Base-by-base conservation (phyloP, 1,140 invertebrate species). In the Patella vulgata region DNA sequence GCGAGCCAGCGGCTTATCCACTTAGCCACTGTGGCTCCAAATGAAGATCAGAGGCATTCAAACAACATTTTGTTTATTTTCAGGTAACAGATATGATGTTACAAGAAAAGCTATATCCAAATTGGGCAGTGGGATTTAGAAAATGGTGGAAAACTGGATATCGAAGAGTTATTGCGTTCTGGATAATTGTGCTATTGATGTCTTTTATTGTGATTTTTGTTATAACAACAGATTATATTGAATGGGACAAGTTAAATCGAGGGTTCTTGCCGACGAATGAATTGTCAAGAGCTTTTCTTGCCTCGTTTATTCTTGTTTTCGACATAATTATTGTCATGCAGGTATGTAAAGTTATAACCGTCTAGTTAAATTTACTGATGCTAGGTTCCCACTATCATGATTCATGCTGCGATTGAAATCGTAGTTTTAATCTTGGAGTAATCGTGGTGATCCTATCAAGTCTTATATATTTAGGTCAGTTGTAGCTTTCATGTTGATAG, bases 21-120 rank as follows among this genome's bases (percentile, higher is more conserved):
- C n/a, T n/a, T n/a, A n/a, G n/a, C n/a, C n/a, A n/a, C n/a, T n/a
- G n/a, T n/a, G n/a, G n/a, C n/a, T n/a, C n/a, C n/a, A n/a, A n/a
- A n/a, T n/a, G n/a, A n/a, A n/a, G n/a, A n/a, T n/a, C n/a, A n/a
- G n/a, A n/a, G n/a, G n/a, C n/a, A n/a, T n/a, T n/a, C n/a, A n/a
- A n/a, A 36, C 33, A 36, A 31, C 19, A 25, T 39, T 19, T 23
- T 27, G n/a, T 28, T 44, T 33, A 27, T n/a, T 40, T 83, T 19
- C 76, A 87, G 85, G 86, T 88, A 12, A 88, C 87, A 43, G 87
- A 88, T 67, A 87, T 88, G 74, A 88, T 88, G 87, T 80, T 88
- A 9, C 87, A 88, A 72, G 87, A 88, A 67, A 85, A 85, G 66
- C 75, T 88, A 14, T 88, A 88, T 68, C 87, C 87, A 0, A 65